These are phyloP conservation scores for Protodeltote pygarga DNA, from an alignment of 2,888 invertebrate genomes.

Conservation along the genomic window DNA sequence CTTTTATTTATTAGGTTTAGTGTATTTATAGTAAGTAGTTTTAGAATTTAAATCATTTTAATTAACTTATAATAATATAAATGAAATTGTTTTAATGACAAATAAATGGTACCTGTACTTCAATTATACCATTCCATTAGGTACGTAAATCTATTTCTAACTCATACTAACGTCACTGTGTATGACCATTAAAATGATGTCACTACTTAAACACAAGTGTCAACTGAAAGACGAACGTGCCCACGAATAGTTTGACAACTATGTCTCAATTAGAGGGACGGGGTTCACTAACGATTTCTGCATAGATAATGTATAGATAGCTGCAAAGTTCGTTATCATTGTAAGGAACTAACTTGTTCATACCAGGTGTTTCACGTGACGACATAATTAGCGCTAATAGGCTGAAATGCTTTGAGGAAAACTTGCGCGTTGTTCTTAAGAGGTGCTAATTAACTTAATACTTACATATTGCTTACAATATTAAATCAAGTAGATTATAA, in stretches of 20 bases:
- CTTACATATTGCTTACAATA: too few relatives aligned
- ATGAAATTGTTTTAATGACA: too few relatives aligned
- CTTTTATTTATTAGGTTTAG: too few relatives aligned
- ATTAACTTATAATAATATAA: too few relatives aligned
- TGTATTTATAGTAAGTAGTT: too few relatives aligned
- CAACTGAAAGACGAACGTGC: constrained; percentile 40
- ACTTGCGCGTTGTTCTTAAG: constrained; percentile 16
- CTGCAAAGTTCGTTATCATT: neutral
- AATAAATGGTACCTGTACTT: too few relatives aligned
- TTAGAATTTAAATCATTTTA: too few relatives aligned
- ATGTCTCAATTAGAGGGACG: constrained; percentile 32
- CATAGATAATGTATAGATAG: constrained; percentile 1
- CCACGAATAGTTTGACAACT: constrained; percentile 43
- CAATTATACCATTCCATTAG: too few relatives aligned
- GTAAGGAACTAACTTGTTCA: constrained; percentile 18
- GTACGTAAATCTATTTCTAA: constrained; percentile 13
- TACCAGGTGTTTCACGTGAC: constrained; percentile 31
- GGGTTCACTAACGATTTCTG: constrained; percentile 28
- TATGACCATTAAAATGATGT: constrained; percentile 42
- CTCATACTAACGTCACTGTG: constrained; percentile 3
- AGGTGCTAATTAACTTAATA: constrained; percentile 14
- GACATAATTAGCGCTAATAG: constrained; percentile 32
- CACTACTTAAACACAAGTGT: constrained; percentile 33
- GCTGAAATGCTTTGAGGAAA: constrained; percentile 18
- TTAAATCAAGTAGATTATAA: too few relatives aligned